Percentiles rank a stretch among this genome's conserved stretches.
These are phyloP conservation scores for Macrosteles quadrilineatus DNA, from an alignment of 1,140 invertebrate genomes.

Conservation along the genomic window DNA sequence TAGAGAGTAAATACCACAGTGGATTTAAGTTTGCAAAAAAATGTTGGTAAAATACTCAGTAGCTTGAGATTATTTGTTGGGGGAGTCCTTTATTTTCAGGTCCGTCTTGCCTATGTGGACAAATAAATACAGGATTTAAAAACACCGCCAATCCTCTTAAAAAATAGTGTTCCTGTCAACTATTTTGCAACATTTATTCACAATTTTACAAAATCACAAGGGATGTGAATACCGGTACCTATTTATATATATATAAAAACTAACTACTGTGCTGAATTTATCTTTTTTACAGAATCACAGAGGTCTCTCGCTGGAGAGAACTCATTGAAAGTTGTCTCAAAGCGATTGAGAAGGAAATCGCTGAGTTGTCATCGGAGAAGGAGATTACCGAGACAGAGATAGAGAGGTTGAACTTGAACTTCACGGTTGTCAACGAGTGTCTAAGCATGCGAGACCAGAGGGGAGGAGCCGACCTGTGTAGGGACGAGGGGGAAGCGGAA, in stretches of 20 bases:
- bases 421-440: slow-evolving; percentile 75
- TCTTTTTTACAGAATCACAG: slow-evolving; percentile 59
- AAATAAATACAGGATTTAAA: too few relatives aligned
- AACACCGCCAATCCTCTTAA: too few relatives aligned
- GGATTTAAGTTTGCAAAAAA: too few relatives aligned
- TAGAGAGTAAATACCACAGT: too few relatives aligned
- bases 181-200: too few relatives aligned
- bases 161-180: too few relatives aligned
- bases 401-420: slow-evolving; percentile 70
- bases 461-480: slow-evolving; percentile 75
- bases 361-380: slow-evolving; percentile 71
- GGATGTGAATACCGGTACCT: too few relatives aligned
- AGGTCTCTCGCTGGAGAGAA: slow-evolving; percentile 74
- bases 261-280: too few relatives aligned
- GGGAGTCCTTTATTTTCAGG: too few relatives aligned
- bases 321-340: slow-evolving; percentile 66
- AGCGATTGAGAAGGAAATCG: slow-evolving; percentile 70
- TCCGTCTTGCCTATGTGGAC: too few relatives aligned
- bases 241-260: slow-evolving; percentile 2
- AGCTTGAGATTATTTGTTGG: too few relatives aligned
- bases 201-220: neutral
- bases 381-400: slow-evolving; percentile 74
- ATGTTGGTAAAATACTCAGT: too few relatives aligned
- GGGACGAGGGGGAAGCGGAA: slow-evolving; percentile 79
- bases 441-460: slow-evolving; percentile 78